Evolutionary conservation across 1,140 invertebrate genomes (phyloP).

Genomic region (Cylas formicarius): DNA sequence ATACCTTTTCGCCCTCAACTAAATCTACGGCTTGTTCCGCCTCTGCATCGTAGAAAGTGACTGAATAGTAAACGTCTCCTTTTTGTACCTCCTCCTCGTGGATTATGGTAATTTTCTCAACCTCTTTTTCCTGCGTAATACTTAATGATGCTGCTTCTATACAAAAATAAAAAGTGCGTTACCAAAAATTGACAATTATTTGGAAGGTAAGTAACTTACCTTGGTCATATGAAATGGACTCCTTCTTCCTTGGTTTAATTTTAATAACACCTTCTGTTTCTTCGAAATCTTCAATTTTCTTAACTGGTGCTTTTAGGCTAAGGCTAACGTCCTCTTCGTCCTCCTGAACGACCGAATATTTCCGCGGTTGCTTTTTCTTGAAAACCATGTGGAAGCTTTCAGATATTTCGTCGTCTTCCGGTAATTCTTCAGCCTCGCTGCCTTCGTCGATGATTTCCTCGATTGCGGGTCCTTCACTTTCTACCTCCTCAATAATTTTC

Average conservation of each 20-base stretch:
- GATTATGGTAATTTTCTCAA: constrained; percentile 43
- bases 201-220: constrained; percentile 43
- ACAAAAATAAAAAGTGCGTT: constrained; percentile 26
- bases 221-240: constrained; percentile 56
- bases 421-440: constrained; percentile 50
- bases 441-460: constrained; percentile 63
- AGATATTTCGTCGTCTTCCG: constrained; percentile 53
- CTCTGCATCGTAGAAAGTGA: constrained; percentile 81
- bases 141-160: constrained; percentile 52
- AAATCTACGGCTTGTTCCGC: constrained; percentile 79
- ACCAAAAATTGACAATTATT: not conserved
- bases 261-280: constrained; percentile 48
- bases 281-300: constrained; percentile 48
- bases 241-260: constrained; percentile 55
- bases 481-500: constrained; percentile 60
- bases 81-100: constrained; percentile 51
- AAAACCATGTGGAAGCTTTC: constrained; percentile 49
- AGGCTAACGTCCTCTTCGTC: constrained; percentile 49
- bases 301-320: constrained; percentile 44
- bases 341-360: constrained; percentile 53
- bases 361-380: constrained; percentile 46
- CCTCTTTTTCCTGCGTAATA: constrained; percentile 50
- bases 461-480: constrained; percentile 55
- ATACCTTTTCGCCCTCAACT: constrained; percentile 83
- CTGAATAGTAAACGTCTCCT: constrained; percentile 72